These are phyloP conservation scores for Hypocryptadius cinnamomeus DNA, from an alignment of 2,113 vertebrate species.

Conservation along the genomic window DNA sequence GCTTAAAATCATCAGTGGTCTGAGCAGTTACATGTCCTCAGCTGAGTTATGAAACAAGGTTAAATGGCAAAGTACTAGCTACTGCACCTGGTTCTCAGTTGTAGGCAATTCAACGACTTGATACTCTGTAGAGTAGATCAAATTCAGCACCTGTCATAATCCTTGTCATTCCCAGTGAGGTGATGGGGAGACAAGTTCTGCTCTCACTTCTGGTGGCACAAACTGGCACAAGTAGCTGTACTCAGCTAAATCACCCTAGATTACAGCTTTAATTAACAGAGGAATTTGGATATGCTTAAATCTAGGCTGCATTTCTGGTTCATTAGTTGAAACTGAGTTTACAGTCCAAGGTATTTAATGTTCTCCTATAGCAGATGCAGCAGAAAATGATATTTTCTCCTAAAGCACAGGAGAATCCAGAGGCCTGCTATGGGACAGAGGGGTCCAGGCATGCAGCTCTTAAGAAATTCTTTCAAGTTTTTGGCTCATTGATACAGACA, in stretches of 20 bases:
- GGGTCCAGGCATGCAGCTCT: background rate
- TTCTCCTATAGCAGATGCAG: background rate
- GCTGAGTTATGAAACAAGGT: background rate
- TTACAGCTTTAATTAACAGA: background rate
- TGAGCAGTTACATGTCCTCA: background rate
- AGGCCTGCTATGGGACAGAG: background rate
- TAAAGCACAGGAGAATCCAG: background rate
- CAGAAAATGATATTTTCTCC: background rate
- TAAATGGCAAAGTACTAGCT: background rate
- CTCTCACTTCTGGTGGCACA: background rate
- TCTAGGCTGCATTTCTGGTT: background rate
- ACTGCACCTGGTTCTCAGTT: background rate
- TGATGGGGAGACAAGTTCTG: background rate
- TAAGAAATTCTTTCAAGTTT: background rate
- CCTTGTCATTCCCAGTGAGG: background rate
- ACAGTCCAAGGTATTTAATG: background rate
- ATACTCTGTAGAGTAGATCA: background rate
- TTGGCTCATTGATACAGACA: background rate
- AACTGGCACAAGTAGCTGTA: background rate
- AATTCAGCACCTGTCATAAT: background rate
- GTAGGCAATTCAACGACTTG: background rate
- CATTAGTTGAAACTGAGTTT: background rate
- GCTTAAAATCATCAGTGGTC: background rate
- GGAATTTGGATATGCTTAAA: background rate
- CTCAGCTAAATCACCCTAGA: background rate